A percentile compares a stretch with the other conserved stretches of the same genome.
phyloP scores from a whole-genome alignment of 2,888 invertebrate species.

The Ichneumoninae sp. region DNA sequence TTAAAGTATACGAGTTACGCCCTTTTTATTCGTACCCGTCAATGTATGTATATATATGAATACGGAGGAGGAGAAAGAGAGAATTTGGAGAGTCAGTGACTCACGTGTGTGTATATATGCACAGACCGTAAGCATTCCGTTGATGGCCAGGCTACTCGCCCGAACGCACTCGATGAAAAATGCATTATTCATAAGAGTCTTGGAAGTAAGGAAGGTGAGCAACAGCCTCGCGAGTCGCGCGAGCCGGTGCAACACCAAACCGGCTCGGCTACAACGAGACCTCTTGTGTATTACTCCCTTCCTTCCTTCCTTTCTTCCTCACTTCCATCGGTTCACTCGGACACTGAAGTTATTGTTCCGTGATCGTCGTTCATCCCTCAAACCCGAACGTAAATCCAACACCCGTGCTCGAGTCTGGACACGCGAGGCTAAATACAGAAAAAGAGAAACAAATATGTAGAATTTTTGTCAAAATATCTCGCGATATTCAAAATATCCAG shows the following conservation, averaged over 20 bases:
- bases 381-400: not conserved
- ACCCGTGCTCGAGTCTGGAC: not conserved
- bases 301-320: conserved; percentile 24
- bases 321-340: not conserved
- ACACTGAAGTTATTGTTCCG: conserved; percentile 30
- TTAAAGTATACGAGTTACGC: too few species aligned
- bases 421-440: not conserved
- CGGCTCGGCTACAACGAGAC: conserved; percentile 33
- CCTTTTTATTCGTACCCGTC: not conserved
- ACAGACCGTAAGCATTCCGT: conserved; percentile 24
- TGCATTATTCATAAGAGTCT: conserved; percentile 55
- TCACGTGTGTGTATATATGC: conserved; percentile 29
- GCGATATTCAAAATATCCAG: not conserved
- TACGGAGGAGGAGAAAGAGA: conserved; percentile 26
- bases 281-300: conserved; percentile 1
- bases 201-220: conserved; percentile 35
- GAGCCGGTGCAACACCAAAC: conserved; percentile 41
- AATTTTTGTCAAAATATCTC: not conserved
- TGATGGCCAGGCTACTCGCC: conserved; percentile 19
- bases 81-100: conserved; percentile 58
- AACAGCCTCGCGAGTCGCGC: conserved; percentile 16
- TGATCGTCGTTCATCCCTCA: conserved; percentile 7
- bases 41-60: not conserved
- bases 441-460: not conserved
- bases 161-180: conserved; percentile 38